Base-by-base conservation (phyloP, 2,113 vertebrate species). In the Gymnobelideus leadbeateri region DNA sequence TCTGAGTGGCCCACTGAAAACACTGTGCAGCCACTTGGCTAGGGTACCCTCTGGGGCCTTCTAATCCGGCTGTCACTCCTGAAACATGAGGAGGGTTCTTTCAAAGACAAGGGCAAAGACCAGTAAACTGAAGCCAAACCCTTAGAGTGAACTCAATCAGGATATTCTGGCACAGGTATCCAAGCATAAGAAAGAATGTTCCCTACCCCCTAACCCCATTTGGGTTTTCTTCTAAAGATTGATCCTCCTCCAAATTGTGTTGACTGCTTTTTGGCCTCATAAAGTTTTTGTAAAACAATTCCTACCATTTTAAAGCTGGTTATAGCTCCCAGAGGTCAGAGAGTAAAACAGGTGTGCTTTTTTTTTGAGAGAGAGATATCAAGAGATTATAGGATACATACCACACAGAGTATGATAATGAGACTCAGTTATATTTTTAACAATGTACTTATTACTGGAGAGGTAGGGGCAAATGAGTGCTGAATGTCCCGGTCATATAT, bases 291-390 rank as follows among this genome's bases (percentile, higher is more conserved):
- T 8, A 84, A 43, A 84, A 16, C 68, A 43, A 23, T 84, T 6
- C 6, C n/a, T 84, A 43, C 55, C 52, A 93, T 91, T 92, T 95
- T 89, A 94, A 89, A 92, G 55, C 50, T 93, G 77, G 16, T 51
- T 43, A 61, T 77, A 52, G 89, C 12, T 77, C 31, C 43, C 25
- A 92, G 46, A 57, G 52, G 37, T 89, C n/a, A 94, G 28, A 77
- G 61, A 43, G 68, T 43, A 84, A 84, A 43, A 43, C 68, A 84
- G n/a, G 16, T 84, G 57, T 11, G 47, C 47, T 49, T 16, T 61
- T 54, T 54, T 1, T 31, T 68, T 31, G 57, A 61, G 57, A 68
- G 57, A 61, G 0, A 61, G 57, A 14, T 31, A 3, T 3, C 0
- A n/a, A 84, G 68, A 84, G 37, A 43, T 37, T n/a, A 77, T n/a